phyloP scores from a whole-genome alignment of 53 echinoderm and acorn worm species.

The Antedon mediterranea region DNA sequence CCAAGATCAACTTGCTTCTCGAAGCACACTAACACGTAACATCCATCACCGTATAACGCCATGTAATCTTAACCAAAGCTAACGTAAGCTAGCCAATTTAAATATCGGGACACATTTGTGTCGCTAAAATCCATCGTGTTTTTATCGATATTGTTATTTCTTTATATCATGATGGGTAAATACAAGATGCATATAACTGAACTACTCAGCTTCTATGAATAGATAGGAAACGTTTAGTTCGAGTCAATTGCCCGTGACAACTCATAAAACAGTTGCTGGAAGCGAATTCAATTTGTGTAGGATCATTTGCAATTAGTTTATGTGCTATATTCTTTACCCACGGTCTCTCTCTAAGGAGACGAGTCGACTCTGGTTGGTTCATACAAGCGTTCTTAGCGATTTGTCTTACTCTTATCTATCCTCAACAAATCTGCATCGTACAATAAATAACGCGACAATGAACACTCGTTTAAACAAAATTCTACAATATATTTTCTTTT shows the following conservation, averaged over 20 bases:
- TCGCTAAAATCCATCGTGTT: not conserved
- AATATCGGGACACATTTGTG: too few species aligned
- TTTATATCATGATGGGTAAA: not conserved
- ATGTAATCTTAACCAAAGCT: too few species aligned
- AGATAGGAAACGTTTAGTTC: not conserved
- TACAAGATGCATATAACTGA: too few species aligned
- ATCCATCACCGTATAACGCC: too few species aligned
- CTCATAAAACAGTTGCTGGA: not conserved
- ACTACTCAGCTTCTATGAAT: not conserved
- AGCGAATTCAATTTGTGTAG: conserved; percentile 1
- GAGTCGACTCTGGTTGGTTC: not conserved
- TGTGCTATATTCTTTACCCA: not conserved
- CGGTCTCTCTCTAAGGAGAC: not conserved
- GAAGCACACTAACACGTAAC: too few species aligned
- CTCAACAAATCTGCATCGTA: not conserved
- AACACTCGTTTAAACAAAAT: too few species aligned
- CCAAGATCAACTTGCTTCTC: too few species aligned
- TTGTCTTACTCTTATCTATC: not conserved
- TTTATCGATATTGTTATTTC: not conserved
- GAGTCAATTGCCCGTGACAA: not conserved
- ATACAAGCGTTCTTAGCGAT: not conserved
- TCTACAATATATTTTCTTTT: too few species aligned
- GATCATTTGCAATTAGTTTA: conserved; percentile 1
- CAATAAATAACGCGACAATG: not conserved
- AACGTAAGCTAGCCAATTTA: too few species aligned